Base-by-base conservation (phyloP, 2,797 vertebrate species). In the Eurystomus glaucurus region DNA sequence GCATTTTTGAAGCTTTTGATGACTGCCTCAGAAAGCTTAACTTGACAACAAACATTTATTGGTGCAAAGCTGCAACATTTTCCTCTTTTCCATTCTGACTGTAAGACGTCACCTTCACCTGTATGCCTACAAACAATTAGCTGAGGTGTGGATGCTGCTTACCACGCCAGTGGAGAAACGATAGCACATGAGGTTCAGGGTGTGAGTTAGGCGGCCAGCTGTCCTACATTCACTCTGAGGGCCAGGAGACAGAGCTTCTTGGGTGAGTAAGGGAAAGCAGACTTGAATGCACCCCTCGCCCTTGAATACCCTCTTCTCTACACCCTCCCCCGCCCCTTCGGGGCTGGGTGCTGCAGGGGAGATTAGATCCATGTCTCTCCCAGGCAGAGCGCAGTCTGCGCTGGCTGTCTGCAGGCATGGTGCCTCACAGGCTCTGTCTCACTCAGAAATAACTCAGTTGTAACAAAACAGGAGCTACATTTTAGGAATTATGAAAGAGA, bases 181-280 rank as follows among this genome's bases (percentile, higher is more conserved):
- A 20, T 29, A 20, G 61, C 35, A 33, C 33, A 7, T 11, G 20
- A 52, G 55, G 57, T 55, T 45, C 5, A 2, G 23, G 51, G 9
- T 54, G 50, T 43, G 57, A 89, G 52, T 48, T 50, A 43, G 26
- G n/a, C 66, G 37, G 25, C 29, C 69, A 70, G 31, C 28, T 3
- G 0, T 71, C 88, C 86, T 25, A 14, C 1, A 0, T 13, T 33
- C 2, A 0, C 28, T 75, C 41, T 0, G 0, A 39, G 62, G 45
- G 45, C 11, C 25, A 39, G 41, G 54, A 90, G 55, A 54, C 22
- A 46, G 43, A n/a, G n/a, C 29, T 78, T 37, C 48, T 29, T 17
- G 41, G 25, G 18, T 46, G 31, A 79, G 46, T 12, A 51, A 33
- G 46, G 48, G 65, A 65, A 62, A 15, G 35, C 17, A 76, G 79